Conservation (phyloP, 1,140 invertebrate genomes). For the Cardiocondyla obscurior region DNA sequence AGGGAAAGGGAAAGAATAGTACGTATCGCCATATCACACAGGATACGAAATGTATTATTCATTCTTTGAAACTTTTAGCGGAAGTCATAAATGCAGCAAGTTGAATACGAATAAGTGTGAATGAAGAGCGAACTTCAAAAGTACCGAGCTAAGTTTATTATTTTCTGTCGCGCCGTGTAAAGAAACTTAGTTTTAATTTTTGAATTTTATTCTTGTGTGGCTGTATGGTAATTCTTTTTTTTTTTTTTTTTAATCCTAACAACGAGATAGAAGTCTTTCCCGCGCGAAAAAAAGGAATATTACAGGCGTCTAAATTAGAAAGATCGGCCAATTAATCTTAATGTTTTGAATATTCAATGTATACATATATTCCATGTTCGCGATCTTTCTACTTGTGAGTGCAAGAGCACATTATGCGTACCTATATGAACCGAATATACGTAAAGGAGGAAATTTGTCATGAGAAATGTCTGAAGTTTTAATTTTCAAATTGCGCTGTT, state of each 20-base stretch:
- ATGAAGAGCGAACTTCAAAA: slow-evolving; percentile 22
- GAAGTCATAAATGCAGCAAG: slow-evolving; percentile 26
- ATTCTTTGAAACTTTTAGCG: slow-evolving; percentile 41
- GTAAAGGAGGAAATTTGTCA: not conserved
- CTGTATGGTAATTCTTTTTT: slow-evolving; percentile 27
- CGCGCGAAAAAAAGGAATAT: not conserved
- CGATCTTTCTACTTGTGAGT: not conserved
- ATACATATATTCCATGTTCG: not conserved
- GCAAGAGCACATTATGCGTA: not conserved
- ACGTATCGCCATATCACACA: not conserved
- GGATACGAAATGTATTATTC: slow-evolving; percentile 36
- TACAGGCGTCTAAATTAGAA: not conserved
- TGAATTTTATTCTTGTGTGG: slow-evolving; percentile 7
- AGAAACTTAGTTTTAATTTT: slow-evolving; percentile 39
- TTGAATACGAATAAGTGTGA: slow-evolving; percentile 29
- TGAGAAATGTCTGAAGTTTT: slow-evolving; percentile 16
- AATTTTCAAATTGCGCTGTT: slow-evolving; percentile 30
- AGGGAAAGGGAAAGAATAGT: not conserved
- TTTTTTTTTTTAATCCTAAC: slow-evolving; percentile 23
- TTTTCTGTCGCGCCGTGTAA: not conserved
- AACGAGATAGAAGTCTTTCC: not conserved
- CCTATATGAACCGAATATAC: not conserved
- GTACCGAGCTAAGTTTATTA: slow-evolving; percentile 16
- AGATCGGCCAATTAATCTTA: slow-evolving; percentile 17
- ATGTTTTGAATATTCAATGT: slow-evolving; percentile 25